Conservation (phyloP, 30 jellyfish, hydroid and myxozoan species). For the Aurelia sp. region DNA sequence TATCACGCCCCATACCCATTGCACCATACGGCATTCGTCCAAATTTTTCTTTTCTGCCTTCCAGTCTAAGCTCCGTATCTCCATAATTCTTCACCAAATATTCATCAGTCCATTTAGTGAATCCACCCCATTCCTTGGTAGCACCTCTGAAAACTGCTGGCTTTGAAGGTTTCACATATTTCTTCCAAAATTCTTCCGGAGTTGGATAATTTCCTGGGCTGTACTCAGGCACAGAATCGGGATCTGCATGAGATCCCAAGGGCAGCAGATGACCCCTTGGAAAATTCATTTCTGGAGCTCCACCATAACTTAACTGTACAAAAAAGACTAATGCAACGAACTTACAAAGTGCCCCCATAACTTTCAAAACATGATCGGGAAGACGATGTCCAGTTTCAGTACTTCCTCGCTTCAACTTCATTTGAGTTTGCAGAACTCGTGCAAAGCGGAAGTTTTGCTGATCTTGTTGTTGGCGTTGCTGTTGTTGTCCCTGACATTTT, state of each 20-base stretch:
- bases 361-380: too few species aligned
- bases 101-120: conserved; percentile 86
- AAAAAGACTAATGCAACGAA: neutral
- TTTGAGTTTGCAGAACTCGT: too few species aligned
- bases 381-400: too few species aligned
- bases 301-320: neutral
- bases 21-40: conserved; percentile 81
- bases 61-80: conserved; percentile 78
- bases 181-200: conserved; percentile 84
- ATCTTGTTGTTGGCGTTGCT: too few species aligned
- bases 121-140: conserved; percentile 65
- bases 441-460: too few species aligned
- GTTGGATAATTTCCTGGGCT: conserved; percentile 46
- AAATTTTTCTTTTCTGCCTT: conserved; percentile 74
- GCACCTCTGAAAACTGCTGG: conserved; percentile 88
- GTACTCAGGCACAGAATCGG: conserved; percentile 83
- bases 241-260: conserved; percentile 84
- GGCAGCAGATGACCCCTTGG: conserved; percentile 86
- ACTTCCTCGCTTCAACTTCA: too few species aligned
- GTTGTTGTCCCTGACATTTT: too few species aligned
- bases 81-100: conserved; percentile 73
- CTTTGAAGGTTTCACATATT: conserved; percentile 74
- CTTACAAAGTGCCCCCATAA: neutral
- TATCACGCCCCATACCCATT: conserved; percentile 86
- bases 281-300: neutral